Percentiles rank a stretch among this genome's conserved stretches.
Conservation (phyloP, 1,140 invertebrate genomes). For the Pachyrhynchus sulphureomaculatus region DNA sequence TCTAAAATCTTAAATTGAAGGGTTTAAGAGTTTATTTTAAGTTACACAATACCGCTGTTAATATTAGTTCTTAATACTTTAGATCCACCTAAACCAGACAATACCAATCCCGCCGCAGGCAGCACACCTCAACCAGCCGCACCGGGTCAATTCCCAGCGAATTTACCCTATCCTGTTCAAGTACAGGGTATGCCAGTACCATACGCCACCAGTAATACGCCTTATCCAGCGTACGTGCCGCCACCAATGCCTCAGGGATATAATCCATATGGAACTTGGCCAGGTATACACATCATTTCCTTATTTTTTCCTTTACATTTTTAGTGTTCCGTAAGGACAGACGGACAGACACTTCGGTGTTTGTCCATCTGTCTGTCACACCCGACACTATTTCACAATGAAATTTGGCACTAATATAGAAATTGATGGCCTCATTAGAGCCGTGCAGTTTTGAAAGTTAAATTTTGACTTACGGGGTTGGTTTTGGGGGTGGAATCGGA, state of each 20-base stretch:
- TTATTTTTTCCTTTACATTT: slow-evolving; percentile 30
- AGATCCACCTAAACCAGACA: slow-evolving; percentile 24
- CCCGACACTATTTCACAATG: too few relatives aligned
- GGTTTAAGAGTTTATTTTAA: too few relatives aligned
- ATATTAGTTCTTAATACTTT: too few relatives aligned
- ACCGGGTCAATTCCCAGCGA: slow-evolving; percentile 36
- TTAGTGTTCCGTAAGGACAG: not conserved
- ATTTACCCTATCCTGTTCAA: slow-evolving; percentile 64
- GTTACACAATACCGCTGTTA: too few relatives aligned
- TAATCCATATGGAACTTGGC: slow-evolving; percentile 82
- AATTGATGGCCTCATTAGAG: too few relatives aligned
- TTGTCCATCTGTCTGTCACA: too few relatives aligned
- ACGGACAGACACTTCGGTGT: too few relatives aligned
- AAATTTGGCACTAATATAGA: too few relatives aligned
- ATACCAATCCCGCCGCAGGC: slow-evolving; percentile 4
- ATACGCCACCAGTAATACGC: slow-evolving; percentile 60
- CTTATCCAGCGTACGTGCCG: slow-evolving; percentile 70
- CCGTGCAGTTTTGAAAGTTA: too few relatives aligned
- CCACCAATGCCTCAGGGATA: slow-evolving; percentile 80
- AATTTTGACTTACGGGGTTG: too few relatives aligned
- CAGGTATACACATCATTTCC: slow-evolving; percentile 57
- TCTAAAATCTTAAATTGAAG: too few relatives aligned
- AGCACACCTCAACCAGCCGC: slow-evolving; percentile 1
- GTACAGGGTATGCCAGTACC: slow-evolving; percentile 78
- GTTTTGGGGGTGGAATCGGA: too few relatives aligned